Evolutionary conservation across 2,888 invertebrate species (phyloP).

Genomic region (Drosophila neotestacea): DNA sequence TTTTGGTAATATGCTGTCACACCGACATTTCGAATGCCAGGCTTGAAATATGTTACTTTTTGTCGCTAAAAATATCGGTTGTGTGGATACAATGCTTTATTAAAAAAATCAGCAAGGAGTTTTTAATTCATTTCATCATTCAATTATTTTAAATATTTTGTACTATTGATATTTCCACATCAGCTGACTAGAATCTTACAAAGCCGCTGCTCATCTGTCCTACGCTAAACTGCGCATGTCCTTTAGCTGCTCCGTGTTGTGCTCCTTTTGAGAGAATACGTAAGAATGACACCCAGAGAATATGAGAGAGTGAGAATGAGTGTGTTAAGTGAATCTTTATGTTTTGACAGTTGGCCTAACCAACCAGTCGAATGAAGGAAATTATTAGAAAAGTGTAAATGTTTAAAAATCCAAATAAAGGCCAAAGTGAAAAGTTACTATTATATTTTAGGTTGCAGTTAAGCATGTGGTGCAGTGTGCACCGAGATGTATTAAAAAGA

Average conservation of each 20-base stretch:
- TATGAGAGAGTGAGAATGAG: neutral
- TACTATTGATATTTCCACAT: neutral
- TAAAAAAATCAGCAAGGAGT: too few relatives aligned
- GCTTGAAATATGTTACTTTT: too few relatives aligned
- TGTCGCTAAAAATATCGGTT: too few relatives aligned
- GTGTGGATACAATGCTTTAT: too few relatives aligned
- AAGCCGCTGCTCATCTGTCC: constrained; percentile 46
- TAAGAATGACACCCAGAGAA: constrained; percentile 12
- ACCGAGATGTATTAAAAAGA: constrained; percentile 44
- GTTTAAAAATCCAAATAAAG: constrained; percentile 12
- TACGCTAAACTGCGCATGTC: constrained; percentile 64
- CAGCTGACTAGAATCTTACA: constrained; percentile 16
- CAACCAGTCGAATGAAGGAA: constrained; percentile 39
- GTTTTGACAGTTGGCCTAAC: constrained; percentile 57
- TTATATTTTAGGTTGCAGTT: constrained; percentile 1
- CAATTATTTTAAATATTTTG: too few relatives aligned
- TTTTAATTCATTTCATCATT: too few relatives aligned
- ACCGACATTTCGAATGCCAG: too few relatives aligned
- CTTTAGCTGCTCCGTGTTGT: constrained; percentile 56
- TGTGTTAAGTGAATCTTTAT: constrained; percentile 9
- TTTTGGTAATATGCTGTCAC: too few relatives aligned
- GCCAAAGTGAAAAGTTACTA: constrained; percentile 24
- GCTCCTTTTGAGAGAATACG: constrained; percentile 21
- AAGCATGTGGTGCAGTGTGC: neutral
- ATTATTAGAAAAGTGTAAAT: constrained; percentile 21